phyloP scores from a whole-genome alignment of 2,888 invertebrate genomes.

The Eupithecia subumbrata region DNA sequence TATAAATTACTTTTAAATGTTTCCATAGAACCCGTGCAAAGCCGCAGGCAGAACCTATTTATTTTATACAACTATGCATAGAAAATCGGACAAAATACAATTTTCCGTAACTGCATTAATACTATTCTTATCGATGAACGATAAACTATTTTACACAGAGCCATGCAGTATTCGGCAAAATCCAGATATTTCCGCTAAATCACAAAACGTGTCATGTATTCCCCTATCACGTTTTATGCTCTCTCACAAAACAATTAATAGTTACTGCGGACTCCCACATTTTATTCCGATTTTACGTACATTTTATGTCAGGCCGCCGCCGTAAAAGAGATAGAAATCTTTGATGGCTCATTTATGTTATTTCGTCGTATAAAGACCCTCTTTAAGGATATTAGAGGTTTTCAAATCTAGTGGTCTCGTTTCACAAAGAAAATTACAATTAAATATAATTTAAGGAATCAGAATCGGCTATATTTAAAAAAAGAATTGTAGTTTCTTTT shows the following conservation, averaged over 20 bases:
- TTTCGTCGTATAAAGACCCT: slow-evolving; percentile 37
- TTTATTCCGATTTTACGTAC: slow-evolving; percentile 41
- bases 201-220: not conserved
- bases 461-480: too few species aligned
- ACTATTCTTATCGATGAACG: too few species aligned
- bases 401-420: not conserved
- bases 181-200: not conserved
- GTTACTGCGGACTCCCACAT: slow-evolving; percentile 37
- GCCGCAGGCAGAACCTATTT: too few species aligned
- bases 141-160: not conserved
- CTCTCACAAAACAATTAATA: slow-evolving; percentile 36
- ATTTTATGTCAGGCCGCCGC: slow-evolving; percentile 40
- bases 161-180: not conserved
- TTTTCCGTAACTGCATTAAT: not conserved
- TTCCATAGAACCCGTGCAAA: too few species aligned
- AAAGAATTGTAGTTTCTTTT: too few species aligned
- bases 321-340: slow-evolving; percentile 43
- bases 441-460: too few species aligned
- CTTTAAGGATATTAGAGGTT: slow-evolving; percentile 34
- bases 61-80: not conserved
- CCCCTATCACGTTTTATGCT: slow-evolving; percentile 3
- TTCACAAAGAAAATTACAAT: too few species aligned
- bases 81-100: not conserved
- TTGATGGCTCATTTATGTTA: slow-evolving; percentile 45
- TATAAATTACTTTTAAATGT: too few species aligned